phyloP scores from a whole-genome alignment of 2,888 invertebrate species.

The Isotomurus palustris region DNA sequence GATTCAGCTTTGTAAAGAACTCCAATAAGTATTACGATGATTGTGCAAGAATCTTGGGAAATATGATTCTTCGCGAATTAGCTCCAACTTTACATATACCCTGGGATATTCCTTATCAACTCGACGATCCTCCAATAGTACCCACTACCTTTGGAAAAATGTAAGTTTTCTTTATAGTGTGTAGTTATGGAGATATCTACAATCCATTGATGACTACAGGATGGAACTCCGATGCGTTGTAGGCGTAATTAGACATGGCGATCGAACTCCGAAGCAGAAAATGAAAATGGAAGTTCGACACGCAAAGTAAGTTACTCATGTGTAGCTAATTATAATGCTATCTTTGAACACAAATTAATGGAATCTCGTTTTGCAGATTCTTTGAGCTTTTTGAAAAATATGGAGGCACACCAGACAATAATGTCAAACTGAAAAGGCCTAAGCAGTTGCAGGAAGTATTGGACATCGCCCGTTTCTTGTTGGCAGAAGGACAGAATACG shows the following conservation, averaged over 20 bases:
- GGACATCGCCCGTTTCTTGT: constrained; percentile 86
- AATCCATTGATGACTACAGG: constrained; percentile 50
- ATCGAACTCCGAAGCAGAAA: constrained; percentile 98
- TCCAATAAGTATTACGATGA: constrained; percentile 99
- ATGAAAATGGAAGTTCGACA: constrained; percentile 99
- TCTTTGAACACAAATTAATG: background rate
- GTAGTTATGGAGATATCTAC: background rate
- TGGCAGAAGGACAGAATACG: constrained; percentile 82
- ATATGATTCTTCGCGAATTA: constrained; percentile 91
- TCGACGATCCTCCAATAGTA: constrained; percentile 97
- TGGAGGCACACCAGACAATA: constrained; percentile 89
- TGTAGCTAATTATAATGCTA: background rate
- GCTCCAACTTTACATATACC: constrained; percentile 95
- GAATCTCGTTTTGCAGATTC: constrained; percentile 61
- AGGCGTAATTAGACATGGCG: constrained; percentile 95
- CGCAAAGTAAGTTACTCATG: constrained; percentile 73
- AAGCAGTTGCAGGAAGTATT: constrained; percentile 96
- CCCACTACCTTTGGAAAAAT: constrained; percentile 98
- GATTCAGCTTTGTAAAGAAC: constrained; percentile 99
- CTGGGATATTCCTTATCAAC: constrained; percentile 93
- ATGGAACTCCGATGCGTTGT: constrained; percentile 90
- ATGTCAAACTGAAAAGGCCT: constrained; percentile 94
- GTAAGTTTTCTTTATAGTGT: constrained; percentile 51
- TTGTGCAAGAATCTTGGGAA: constrained; percentile 95
- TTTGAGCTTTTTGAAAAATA: constrained; percentile 98